Conservation (phyloP, 2,113 vertebrate species). For the Saccopteryx bilineata region DNA sequence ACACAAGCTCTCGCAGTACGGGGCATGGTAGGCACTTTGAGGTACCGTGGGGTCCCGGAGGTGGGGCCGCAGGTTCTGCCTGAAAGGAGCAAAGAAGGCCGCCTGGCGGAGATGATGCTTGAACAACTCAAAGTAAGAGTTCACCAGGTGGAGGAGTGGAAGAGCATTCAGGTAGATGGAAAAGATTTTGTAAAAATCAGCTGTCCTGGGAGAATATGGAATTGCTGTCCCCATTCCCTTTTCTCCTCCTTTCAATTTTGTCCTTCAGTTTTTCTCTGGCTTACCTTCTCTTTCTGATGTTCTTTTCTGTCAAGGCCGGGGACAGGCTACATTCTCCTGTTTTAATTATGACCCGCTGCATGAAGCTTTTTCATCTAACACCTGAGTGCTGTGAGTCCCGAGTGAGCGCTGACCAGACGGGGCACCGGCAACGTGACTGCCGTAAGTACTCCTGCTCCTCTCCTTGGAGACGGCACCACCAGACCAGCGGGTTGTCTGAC, state of each 20-base stretch:
- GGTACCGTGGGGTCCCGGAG: neutral
- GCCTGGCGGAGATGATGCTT: conserved; percentile 19
- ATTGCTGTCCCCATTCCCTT: neutral
- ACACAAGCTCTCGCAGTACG: neutral
- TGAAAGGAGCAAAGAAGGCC: neutral
- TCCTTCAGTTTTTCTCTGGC: neutral
- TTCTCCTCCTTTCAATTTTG: neutral
- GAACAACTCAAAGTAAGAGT: conserved; percentile 21
- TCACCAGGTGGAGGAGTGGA: neutral
- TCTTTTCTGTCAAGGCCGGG: conserved; percentile 15
- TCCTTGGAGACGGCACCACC: neutral
- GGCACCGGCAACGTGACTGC: neutral
- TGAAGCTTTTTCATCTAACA: neutral
- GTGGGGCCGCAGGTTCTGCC: neutral
- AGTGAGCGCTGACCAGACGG: neutral
- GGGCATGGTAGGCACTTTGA: neutral
- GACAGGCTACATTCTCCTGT: neutral
- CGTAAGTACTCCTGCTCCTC: neutral
- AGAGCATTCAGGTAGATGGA: neutral
- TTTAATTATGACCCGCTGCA: neutral
- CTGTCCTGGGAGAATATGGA: neutral
- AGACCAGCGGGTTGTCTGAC: neutral
- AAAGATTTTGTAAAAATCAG: neutral
- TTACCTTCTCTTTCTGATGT: neutral
- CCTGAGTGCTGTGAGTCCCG: neutral